Evolutionary conservation across 1,140 invertebrate genomes (phyloP).

Genomic region (Neotoxoptera formosana): DNA sequence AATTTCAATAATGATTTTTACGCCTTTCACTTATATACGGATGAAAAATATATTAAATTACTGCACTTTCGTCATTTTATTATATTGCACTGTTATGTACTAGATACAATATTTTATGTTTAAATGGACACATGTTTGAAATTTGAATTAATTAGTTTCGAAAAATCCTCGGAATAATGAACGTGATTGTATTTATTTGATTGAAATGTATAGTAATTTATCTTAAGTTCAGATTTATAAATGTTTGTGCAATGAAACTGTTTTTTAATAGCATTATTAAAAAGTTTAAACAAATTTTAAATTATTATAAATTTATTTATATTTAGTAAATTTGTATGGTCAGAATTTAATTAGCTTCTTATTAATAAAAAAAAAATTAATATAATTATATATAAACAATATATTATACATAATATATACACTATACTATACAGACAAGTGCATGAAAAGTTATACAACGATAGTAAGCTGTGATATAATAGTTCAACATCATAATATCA

Average conservation of each 20-base stretch:
- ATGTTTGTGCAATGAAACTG: background rate
- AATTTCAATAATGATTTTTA: background rate
- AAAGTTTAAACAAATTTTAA: background rate
- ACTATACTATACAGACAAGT: background rate
- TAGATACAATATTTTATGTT: background rate
- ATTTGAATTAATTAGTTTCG: background rate
- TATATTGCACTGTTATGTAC: background rate
- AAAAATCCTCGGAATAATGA: background rate
- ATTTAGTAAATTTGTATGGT: background rate
- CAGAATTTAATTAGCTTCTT: background rate
- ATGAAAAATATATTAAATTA: background rate
- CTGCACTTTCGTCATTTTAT: background rate
- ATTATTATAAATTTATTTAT: background rate
- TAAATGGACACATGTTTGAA: background rate
- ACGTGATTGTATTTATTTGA: background rate
- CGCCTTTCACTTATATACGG: background rate
- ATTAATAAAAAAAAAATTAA: background rate
- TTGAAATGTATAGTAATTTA: background rate
- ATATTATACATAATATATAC: background rate
- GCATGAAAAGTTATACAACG: background rate
- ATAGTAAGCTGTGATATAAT: background rate
- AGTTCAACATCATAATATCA: background rate
- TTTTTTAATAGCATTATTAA: background rate
- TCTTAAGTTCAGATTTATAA: background rate
- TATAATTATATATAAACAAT: background rate